Conservation (phyloP, 2,888 invertebrate species). For the Conus canariensis region DNA sequence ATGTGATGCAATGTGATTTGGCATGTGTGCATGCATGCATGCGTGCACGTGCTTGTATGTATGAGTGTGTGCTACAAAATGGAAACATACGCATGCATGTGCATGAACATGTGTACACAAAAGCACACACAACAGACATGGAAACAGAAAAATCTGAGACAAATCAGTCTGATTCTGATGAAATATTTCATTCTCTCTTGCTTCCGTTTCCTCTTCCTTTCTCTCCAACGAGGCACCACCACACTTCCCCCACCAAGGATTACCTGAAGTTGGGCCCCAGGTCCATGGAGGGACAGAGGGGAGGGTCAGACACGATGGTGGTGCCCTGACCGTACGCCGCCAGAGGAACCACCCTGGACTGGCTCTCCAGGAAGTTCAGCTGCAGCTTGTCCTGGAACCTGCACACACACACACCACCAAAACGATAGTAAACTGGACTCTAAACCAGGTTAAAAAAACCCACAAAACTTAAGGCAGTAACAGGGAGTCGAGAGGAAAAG, state of each 20-base stretch:
- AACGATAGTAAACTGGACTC: neutral
- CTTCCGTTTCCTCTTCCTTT: too few relatives aligned
- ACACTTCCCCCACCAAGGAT: neutral
- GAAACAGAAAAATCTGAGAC: too few relatives aligned
- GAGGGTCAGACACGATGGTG: conserved; percentile 84
- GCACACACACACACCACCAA: conserved; percentile 33
- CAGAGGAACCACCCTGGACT: conserved; percentile 80
- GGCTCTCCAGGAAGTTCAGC: conserved; percentile 78
- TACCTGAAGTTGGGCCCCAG: conserved; percentile 85
- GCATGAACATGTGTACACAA: neutral
- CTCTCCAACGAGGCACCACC: too few relatives aligned
- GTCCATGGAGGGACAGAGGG: conserved; percentile 82
- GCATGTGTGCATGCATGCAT: neutral
- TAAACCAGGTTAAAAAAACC: too few relatives aligned
- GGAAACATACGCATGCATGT: neutral
- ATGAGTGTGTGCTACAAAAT: neutral
- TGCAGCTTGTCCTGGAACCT: conserved; percentile 78
- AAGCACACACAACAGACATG: neutral
- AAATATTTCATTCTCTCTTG: too few relatives aligned
- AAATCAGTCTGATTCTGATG: too few relatives aligned
- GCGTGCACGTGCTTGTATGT: neutral
- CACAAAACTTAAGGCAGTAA: neutral
- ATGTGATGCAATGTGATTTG: too few relatives aligned
- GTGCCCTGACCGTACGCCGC: conserved; percentile 85
- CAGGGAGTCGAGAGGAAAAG: neutral